These are phyloP conservation scores for Potamilus streckersoni DNA, from an alignment of 1,140 invertebrate species.

Conservation along the genomic window DNA sequence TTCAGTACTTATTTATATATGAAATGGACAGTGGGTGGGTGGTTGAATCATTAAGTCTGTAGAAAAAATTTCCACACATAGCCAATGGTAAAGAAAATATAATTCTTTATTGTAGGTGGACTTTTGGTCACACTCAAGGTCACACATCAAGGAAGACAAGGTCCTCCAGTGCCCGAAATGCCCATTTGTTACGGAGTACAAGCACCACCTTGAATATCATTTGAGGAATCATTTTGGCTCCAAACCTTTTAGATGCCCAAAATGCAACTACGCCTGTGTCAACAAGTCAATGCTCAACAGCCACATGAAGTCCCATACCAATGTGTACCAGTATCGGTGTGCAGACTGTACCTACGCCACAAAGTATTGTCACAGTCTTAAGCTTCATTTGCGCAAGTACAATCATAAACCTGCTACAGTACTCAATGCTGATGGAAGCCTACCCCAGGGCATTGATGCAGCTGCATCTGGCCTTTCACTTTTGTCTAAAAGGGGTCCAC, in stretches of 20 bases:
- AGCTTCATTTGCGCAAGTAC: conserved; percentile 94
- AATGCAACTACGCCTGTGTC: conserved; percentile 82
- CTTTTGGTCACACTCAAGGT: conserved; percentile 90
- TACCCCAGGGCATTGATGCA: conserved; percentile 59
- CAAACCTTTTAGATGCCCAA: conserved; percentile 95
- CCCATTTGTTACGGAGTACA: conserved; percentile 98
- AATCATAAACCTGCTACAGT: conserved; percentile 76
- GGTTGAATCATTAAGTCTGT: too few species aligned
- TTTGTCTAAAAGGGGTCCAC: conserved; percentile 60
- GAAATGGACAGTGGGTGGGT: too few species aligned
- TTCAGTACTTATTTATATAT: too few species aligned
- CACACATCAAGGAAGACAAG: conserved; percentile 94
- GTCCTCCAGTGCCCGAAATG: conserved; percentile 91
- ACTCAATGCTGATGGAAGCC: conserved; percentile 65
- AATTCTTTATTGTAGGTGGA: conserved; percentile 71
- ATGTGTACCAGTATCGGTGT: conserved; percentile 94
- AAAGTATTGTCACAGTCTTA: conserved; percentile 98
- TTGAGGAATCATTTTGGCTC: conserved; percentile 93
- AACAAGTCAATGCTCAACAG: conserved; percentile 99
- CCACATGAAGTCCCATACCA: conserved; percentile 98
- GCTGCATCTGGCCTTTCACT: conserved; percentile 59
- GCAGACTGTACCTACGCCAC: conserved; percentile 96
- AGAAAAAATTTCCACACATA: too few species aligned
- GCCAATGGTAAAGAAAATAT: too few species aligned
- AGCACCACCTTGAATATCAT: conserved; percentile 97